Base-by-base conservation (phyloP, 1,140 invertebrate genomes). In the Tetramorium simillimum region DNA sequence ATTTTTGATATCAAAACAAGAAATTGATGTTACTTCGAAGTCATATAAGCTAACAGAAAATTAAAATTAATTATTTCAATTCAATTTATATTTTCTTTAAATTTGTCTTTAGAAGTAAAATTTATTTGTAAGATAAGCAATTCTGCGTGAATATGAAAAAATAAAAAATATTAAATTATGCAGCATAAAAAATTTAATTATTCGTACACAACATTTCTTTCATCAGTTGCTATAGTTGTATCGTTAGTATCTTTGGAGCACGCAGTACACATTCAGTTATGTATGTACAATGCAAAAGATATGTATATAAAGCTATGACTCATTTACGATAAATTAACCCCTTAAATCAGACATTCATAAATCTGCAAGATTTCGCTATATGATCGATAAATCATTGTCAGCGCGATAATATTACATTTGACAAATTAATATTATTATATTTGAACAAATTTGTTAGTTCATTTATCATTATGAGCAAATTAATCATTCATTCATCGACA, bases 261-360 rank as follows among this genome's bases (percentile, higher is more conserved):
- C 28, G 76, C 62, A 33, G 7, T 80, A 53, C 62, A 80, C 46
- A 69, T 67, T 21, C 14, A 80, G 62, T 69, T 80, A 67, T 49
- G 28, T 80, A 67, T 49, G 28, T 78, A 78, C 76, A 63, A 63
- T 65, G 40, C 9, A 78, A 78, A 49, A 65, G 6, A 78, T 62
- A 65, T 16, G 9, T 28, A 28, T 33, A 33, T n/a, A 5, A 77
- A 62, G 21, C 21, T 18, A 33, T 43, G 49, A 60, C 3, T 76
- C n/a, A 43, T 75, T 40, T n/a, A 63, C 6, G 12, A 78, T 78
- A 2, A 46, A 65, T 21, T 65, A 65, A 78, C 18, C 24, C 24
- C 28, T 63, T 78, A 78, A 78, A 4, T 78, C 3, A 28, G 2
- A 6, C 12, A 58, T 40, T 73, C 10, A 73, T n/a, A 7, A 40